Evolutionary conservation across 1,140 invertebrate genomes (phyloP).

Genomic region (Propsilocerus akamusi): DNA sequence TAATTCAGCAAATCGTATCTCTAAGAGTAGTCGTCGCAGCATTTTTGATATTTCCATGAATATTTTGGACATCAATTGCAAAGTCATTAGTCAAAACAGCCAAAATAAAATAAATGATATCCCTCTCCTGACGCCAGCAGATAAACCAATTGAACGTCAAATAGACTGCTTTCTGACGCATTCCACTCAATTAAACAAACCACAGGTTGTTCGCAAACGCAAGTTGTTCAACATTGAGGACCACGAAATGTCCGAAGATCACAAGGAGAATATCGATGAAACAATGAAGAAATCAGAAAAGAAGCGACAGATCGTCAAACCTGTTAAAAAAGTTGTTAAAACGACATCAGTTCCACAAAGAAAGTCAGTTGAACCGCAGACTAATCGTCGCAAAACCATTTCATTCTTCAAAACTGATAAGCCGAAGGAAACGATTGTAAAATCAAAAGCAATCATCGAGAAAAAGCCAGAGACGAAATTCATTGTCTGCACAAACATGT

Average conservation of each 20-base stretch:
- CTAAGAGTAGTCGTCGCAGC: background rate
- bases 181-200: background rate
- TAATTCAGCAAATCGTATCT: background rate
- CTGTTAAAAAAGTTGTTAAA: background rate
- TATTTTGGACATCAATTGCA: background rate
- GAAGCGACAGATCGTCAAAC: background rate
- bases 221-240: background rate
- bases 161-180: background rate
- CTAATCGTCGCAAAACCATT: background rate
- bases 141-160: background rate
- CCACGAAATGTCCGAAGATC: background rate
- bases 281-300: background rate
- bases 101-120: background rate
- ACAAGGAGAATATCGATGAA: background rate
- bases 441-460: background rate
- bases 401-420: background rate
- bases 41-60: background rate
- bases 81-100: background rate
- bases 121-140: too few species aligned
- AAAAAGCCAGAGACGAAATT: background rate
- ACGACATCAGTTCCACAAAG: background rate
- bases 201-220: background rate
- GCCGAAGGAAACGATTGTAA: background rate
- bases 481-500: background rate
- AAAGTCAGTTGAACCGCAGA: background rate